These are phyloP conservation scores for Nezara viridula DNA, from an alignment of 2,888 invertebrate species.

Conservation along the genomic window DNA sequence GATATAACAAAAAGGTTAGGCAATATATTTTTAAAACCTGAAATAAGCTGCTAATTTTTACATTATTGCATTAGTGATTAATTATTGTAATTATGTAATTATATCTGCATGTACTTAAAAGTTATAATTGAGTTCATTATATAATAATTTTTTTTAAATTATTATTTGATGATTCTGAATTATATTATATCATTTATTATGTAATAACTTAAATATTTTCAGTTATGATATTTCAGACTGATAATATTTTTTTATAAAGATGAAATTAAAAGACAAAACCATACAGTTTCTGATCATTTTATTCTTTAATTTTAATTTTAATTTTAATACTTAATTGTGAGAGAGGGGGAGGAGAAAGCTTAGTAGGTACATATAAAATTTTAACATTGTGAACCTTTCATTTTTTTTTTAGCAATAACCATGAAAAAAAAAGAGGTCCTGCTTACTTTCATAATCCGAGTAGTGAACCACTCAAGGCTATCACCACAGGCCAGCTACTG, in stretches of 20 bases:
- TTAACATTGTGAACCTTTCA: background rate
- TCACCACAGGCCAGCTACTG: conserved; percentile 75
- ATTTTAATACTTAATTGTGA: background rate
- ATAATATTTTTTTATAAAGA: too few relatives aligned
- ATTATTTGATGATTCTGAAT: background rate
- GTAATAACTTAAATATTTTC: too few relatives aligned
- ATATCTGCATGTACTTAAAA: background rate
- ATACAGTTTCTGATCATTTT: too few relatives aligned
- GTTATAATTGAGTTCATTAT: too few relatives aligned
- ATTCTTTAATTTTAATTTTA: background rate
- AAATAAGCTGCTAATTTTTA: too few relatives aligned
- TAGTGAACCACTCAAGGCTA: conserved; percentile 66
- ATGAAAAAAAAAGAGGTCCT: background rate
- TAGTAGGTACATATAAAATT: too few relatives aligned
- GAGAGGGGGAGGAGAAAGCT: too few relatives aligned
- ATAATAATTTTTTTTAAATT: background rate
- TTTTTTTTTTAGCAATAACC: background rate
- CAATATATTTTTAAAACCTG: too few relatives aligned
- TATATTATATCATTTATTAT: background rate
- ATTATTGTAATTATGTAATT: background rate
- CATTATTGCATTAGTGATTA: too few relatives aligned
- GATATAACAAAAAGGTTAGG: too few relatives aligned
- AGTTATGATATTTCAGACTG: too few relatives aligned
- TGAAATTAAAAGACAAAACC: too few relatives aligned
- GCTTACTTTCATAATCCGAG: conserved; percentile 67